phyloP scores from a whole-genome alignment of 2,888 invertebrate species.

The Phragmatobia fuliginosa region DNA sequence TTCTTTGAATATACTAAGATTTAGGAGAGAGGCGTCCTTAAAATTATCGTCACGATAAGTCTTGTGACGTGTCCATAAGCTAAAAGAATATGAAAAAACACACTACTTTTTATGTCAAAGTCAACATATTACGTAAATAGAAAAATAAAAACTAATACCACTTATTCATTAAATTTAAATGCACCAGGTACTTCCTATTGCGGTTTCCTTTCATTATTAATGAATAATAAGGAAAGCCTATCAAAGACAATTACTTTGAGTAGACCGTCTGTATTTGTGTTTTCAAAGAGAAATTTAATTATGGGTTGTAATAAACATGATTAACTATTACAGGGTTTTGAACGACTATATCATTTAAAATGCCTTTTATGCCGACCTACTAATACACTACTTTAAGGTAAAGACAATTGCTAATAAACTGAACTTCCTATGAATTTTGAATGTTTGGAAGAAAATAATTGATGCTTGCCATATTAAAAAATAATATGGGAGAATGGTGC shows the following conservation, averaged over 20 bases:
- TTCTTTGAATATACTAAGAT: no score
- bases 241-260: conserved; percentile 34
- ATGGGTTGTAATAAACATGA: conserved; percentile 28
- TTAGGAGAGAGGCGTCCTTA: no score
- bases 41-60: no score
- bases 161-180: background rate
- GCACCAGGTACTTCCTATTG: background rate
- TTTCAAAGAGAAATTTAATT: conserved; percentile 36
- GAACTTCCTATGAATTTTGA: background rate
- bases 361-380: background rate
- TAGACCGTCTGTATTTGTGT: conserved; percentile 22
- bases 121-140: no score
- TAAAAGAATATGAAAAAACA: background rate
- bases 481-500: background rate
- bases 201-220: conserved; percentile 17
- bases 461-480: background rate
- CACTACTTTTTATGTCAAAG: background rate
- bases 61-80: background rate
- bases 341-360: background rate
- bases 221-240: conserved; percentile 23
- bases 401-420: no score
- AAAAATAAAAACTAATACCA: no score
- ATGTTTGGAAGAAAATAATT: background rate
- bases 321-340: conserved; percentile 24
- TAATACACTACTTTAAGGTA: no score